Base-by-base conservation (phyloP, 2,888 invertebrate genomes). In the Perizoma flavofasciatum region DNA sequence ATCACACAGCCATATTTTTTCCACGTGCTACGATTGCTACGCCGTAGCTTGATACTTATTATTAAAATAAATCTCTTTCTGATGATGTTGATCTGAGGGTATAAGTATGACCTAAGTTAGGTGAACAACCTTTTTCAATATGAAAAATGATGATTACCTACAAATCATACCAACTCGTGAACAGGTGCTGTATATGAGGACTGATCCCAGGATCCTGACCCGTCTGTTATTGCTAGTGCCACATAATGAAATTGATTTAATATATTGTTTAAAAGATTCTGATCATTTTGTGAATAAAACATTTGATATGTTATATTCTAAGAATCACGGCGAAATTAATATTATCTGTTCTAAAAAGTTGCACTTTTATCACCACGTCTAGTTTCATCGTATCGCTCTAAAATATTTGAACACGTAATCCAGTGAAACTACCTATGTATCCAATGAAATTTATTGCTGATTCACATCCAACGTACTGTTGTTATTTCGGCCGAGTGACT, bases 401-500 rank as follows among this genome's bases (percentile, higher is more conserved):
- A 49, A 62, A 63, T 62, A 49, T 58, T 60, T 49, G 35, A 39
- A 46, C 44, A 52, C 50, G 55, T 62, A 66, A 68, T 65, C 55
- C 60, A 70, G 51, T 61, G 59, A 54, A 61, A 57, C 58, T 55
- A 67, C 63, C 63, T 68, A 76, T 74, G 76, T 81, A 55, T 58
- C 80, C 76, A 78, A 82, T 80, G 77, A 81, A 86, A 83, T 88
- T 84, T 86, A 87, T 85, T 81, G 88, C 85, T 85, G 87, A 88
- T 85, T 87, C 86, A 84, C 81, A 77, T 86, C 85, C 81, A 78
- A 68, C 75, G 77, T 81, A 76, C 78, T 81, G 80, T 87, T 88
- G 86, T 90, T 88, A 87, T 88, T 89, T 83, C 89, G 84, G 83
- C 80, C 81, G 86, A 86, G 73, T 81, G 86, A 82, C 77, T 85